A percentile compares a stretch with the other conserved stretches of the same genome.
Evolutionary conservation across 1,140 invertebrate genomes (phyloP).

Genomic region (Octopus sinensis): DNA sequence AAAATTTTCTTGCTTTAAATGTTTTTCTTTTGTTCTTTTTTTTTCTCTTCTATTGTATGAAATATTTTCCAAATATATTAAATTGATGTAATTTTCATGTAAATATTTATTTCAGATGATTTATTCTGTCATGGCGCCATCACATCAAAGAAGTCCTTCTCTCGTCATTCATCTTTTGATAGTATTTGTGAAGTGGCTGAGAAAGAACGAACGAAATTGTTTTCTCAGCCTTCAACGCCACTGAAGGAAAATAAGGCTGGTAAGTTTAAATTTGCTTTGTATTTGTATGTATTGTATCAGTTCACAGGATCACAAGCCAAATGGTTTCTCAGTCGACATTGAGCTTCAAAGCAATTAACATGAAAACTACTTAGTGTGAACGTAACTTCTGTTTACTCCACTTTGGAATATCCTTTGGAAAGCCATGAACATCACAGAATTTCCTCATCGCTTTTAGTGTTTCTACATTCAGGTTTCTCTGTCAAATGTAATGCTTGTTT

Average conservation of each 20-base stretch:
- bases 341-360: no score
- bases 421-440: no score
- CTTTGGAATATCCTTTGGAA: no score
- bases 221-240: slow-evolving; percentile 46
- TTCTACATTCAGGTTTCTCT: no score
- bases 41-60: slow-evolving; percentile 2
- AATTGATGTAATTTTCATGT: slow-evolving; percentile 10
- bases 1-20: background rate
- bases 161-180: slow-evolving; percentile 55
- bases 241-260: slow-evolving; percentile 25
- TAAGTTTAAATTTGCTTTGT: no score
- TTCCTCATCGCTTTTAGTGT: no score
- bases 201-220: slow-evolving; percentile 46
- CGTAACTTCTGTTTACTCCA: no score
- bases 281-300: no score
- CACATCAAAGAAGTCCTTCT: slow-evolving; percentile 28
- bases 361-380: no score
- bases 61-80: slow-evolving; percentile 8
- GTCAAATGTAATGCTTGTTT: no score
- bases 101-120: background rate
- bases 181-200: slow-evolving; percentile 55
- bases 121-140: background rate
- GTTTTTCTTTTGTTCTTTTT: background rate
- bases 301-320: no score
- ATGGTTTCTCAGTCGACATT: no score